These are phyloP conservation scores for Cheilosia vernalis DNA, from an alignment of 2,888 invertebrate species.

Conservation along the genomic window DNA sequence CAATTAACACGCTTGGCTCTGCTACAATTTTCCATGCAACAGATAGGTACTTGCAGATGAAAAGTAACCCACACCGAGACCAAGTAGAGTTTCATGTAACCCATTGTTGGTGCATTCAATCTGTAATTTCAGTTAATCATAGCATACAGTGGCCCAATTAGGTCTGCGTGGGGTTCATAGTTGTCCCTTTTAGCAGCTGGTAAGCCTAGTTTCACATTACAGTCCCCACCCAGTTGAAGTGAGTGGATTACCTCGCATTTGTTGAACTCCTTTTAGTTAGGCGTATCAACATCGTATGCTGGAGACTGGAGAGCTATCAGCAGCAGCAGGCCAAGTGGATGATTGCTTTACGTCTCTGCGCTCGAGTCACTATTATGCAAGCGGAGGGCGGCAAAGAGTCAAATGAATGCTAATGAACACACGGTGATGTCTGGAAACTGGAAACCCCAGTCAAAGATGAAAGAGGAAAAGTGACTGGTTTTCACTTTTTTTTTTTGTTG, in stretches of 20 bases:
- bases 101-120: slow-evolving; percentile 48
- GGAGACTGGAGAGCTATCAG: not conserved
- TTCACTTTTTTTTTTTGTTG: slow-evolving; percentile 60
- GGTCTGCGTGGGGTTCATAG: slow-evolving; percentile 51
- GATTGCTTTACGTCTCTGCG: slow-evolving; percentile 20
- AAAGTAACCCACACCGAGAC: slow-evolving; percentile 28
- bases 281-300: slow-evolving; percentile 14
- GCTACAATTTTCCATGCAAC: slow-evolving; percentile 47
- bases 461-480: slow-evolving; percentile 63
- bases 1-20: slow-evolving; percentile 61
- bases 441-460: slow-evolving; percentile 50
- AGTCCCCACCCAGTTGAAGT: not conserved
- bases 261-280: not conserved
- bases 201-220: not conserved
- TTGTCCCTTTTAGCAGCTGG: slow-evolving; percentile 27
- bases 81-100: slow-evolving; percentile 43
- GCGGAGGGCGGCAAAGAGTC: slow-evolving; percentile 54
- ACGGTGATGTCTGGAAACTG: slow-evolving; percentile 9
- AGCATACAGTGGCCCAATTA: slow-evolving; percentile 58
- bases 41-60: not conserved
- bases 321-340: slow-evolving; percentile 48
- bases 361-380: slow-evolving; percentile 49
- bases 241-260: slow-evolving; percentile 6
- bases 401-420: slow-evolving; percentile 71
- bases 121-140: slow-evolving; percentile 57